Evolutionary conservation across 1,140 invertebrate species (phyloP), one percentile per base, ranked within the genome.

Genomic region (Hylaeus anthracinus): DNA sequence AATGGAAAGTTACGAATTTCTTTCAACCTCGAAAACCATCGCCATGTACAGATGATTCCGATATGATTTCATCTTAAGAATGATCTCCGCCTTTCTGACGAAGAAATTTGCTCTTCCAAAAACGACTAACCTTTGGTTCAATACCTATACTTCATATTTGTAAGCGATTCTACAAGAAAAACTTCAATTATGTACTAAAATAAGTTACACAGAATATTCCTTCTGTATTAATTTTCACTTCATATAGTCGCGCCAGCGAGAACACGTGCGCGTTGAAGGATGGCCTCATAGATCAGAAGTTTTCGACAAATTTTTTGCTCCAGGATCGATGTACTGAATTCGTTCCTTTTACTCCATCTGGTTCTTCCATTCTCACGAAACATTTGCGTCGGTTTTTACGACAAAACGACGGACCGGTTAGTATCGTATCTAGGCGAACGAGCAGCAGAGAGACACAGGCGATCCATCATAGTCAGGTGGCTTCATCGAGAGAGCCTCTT

Each of bases 381-480:
- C 37, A 43, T 83, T 83, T 65, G 70, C 81, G 56, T 48, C 48
- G 43, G 51, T 70, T 70, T 58, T 58, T 56, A 58, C 63, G 56
- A 65, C 71, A 80, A 83, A 83, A 80, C 79, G 67, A 58, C 60
- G 58, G 74, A 76, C 75, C 80, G 75, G 75, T 79, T 79, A 72
- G 65, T 72, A 72, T 82, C 55, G n/a, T 39, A 53, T 55, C 77
- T 79, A 79, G 76, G 48, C 67, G 64, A 73, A 64, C 64, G 43
- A 55, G 45, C 51, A 61, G 51, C 48, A 43, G 43, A 70, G 61
- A 69, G 78, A 83, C 78, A 78, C 60, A 63, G 53, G 67, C 74
- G 72, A 85, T 85, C 79, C 81, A 85, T 85, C 84, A 85, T 74
- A 75, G 81, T 85, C 84, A 85, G 84, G 84, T 85, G 84, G 75